Conservation (phyloP, 2,888 invertebrate species). For the Schrankia costaestrigalis region DNA sequence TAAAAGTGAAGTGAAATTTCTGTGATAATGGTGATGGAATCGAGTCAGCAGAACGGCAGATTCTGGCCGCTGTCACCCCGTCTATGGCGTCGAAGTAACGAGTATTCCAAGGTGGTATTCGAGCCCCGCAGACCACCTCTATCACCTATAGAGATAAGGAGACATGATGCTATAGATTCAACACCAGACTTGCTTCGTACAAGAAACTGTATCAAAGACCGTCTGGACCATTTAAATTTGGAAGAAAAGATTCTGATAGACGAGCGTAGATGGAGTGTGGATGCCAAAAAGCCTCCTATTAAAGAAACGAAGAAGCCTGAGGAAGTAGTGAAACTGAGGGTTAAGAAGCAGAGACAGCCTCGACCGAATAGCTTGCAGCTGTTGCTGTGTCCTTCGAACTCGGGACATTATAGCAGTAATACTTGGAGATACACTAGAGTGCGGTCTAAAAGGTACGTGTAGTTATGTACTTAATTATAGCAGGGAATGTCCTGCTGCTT, state of each 20-base stretch:
- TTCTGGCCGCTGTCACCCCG: slow-evolving; percentile 75
- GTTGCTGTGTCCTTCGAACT: slow-evolving; percentile 67
- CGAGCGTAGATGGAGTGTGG: slow-evolving; percentile 59
- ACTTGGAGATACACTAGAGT: slow-evolving; percentile 75
- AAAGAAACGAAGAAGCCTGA: slow-evolving; percentile 56
- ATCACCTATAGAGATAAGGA: slow-evolving; percentile 61
- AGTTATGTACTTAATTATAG: not conserved
- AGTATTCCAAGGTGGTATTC: slow-evolving; percentile 74
- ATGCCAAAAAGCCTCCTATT: slow-evolving; percentile 63
- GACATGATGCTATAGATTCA: slow-evolving; percentile 38
- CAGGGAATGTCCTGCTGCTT: too few relatives aligned
- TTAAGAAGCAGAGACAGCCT: slow-evolving; percentile 66
- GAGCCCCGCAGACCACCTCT: slow-evolving; percentile 66
- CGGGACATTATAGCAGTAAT: slow-evolving; percentile 72
- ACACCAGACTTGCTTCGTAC: slow-evolving; percentile 64
- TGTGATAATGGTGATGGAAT: slow-evolving; percentile 74
- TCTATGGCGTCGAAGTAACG: slow-evolving; percentile 71
- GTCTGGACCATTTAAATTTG: slow-evolving; percentile 58
- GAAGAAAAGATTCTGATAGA: slow-evolving; percentile 45
- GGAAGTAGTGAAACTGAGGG: slow-evolving; percentile 64
- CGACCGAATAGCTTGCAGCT: slow-evolving; percentile 73
- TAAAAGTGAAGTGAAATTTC: slow-evolving; percentile 36
- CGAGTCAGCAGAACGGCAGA: slow-evolving; percentile 60
- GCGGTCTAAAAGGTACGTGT: slow-evolving; percentile 69
- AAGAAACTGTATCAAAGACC: slow-evolving; percentile 58